Evolutionary conservation across 1,140 invertebrate species (phyloP).

Genomic region (Harpegnathos saltator): DNA sequence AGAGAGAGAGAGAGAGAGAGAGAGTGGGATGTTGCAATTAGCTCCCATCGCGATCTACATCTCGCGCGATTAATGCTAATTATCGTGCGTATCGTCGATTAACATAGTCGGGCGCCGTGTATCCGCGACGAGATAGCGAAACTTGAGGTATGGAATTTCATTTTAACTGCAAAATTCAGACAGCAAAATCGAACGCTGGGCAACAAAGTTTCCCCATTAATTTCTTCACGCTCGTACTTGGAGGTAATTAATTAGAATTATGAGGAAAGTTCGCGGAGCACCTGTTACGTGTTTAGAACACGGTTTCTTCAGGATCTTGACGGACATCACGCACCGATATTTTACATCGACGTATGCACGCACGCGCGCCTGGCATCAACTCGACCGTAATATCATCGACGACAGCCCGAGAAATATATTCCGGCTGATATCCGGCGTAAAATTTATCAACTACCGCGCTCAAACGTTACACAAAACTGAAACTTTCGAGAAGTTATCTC

Average conservation of each 20-base stretch:
- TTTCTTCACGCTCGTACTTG: conserved; percentile 61
- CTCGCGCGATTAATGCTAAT: conserved; percentile 13
- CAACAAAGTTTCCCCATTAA: conserved; percentile 65
- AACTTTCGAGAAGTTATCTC: background rate
- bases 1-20: too few relatives aligned
- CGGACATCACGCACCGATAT: conserved; percentile 33
- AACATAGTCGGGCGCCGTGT: background rate
- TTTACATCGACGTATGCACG: conserved; percentile 24
- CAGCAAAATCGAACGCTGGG: conserved; percentile 58
- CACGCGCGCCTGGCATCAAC: background rate
- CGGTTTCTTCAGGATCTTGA: conserved; percentile 52
- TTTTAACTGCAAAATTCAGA: conserved; percentile 58
- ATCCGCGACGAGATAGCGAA: conserved; percentile 10
- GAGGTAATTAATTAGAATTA: conserved; percentile 68
- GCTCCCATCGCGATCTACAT: background rate
- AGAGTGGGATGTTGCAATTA: conserved; percentile 4
- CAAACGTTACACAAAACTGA: background rate
- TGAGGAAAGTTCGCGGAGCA: conserved; percentile 64
- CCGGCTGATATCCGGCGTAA: conserved; percentile 28
- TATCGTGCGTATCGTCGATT: conserved; percentile 8
- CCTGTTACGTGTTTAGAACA: conserved; percentile 73
- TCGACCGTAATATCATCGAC: conserved; percentile 26
- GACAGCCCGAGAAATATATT: conserved; percentile 17
- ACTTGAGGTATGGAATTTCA: conserved; percentile 54
- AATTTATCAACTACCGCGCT: conserved; percentile 25